Percentiles rank a stretch among this genome's conserved stretches.
These are phyloP conservation scores for Struthidea cinerea DNA, from an alignment of 2,113 vertebrate genomes.

Conservation along the genomic window DNA sequence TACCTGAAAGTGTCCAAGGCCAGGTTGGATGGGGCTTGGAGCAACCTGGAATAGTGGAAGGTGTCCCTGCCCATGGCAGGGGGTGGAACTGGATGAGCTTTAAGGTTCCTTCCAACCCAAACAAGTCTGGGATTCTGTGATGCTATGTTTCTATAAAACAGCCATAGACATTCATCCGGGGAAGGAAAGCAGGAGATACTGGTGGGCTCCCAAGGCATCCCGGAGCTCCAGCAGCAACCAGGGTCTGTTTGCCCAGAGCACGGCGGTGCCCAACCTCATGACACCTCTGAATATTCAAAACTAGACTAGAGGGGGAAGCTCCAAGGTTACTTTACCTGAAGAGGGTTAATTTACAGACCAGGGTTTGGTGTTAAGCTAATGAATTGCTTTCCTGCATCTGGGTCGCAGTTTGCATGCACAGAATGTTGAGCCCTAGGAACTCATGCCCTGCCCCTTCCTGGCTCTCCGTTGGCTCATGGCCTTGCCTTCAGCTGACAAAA, in stretches of 20 bases:
- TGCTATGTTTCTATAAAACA: background rate
- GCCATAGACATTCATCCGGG: background rate
- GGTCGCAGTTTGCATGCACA: background rate
- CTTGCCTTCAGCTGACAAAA: background rate
- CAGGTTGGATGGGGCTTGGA: background rate
- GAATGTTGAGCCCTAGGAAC: background rate
- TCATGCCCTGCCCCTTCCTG: background rate
- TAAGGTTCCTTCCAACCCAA: background rate
- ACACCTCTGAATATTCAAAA: background rate
- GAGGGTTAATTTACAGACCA: background rate
- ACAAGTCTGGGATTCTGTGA: background rate
- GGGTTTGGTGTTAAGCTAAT: background rate
- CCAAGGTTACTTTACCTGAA: background rate
- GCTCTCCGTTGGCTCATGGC: background rate
- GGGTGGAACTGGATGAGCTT: background rate
- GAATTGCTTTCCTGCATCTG: background rate
- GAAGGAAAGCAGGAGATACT: background rate
- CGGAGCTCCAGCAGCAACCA: background rate
- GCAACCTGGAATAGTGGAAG: background rate
- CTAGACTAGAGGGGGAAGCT: background rate
- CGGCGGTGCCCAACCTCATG: fast-evolving
- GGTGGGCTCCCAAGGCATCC: background rate
- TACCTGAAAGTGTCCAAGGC: background rate
- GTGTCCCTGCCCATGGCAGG: background rate
- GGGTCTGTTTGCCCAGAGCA: background rate